Evolutionary conservation across 2,797 vertebrate genomes (phyloP).

Genomic region (Sebastes minor): DNA sequence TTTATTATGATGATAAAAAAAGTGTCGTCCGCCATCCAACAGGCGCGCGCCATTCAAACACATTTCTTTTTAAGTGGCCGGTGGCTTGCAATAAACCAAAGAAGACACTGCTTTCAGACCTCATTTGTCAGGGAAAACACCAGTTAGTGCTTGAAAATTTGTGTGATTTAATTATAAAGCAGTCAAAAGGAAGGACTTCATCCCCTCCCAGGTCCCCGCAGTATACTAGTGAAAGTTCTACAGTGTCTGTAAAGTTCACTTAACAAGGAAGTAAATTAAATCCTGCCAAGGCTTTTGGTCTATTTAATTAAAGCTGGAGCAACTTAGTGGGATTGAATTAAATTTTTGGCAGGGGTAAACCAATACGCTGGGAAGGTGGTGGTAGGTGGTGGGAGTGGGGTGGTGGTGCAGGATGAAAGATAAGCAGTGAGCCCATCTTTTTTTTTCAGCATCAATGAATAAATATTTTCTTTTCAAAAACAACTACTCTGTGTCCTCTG

Average conservation of each 20-base stretch:
- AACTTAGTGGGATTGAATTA: slow-evolving; percentile 79
- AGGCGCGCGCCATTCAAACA: slow-evolving; percentile 39
- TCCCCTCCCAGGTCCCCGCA: slow-evolving; percentile 17
- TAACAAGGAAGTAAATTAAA: slow-evolving; percentile 74
- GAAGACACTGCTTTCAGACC: slow-evolving; percentile 30
- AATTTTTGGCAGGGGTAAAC: slow-evolving; percentile 77
- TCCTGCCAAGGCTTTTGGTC: slow-evolving; percentile 66
- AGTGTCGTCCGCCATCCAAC: slow-evolving; percentile 49
- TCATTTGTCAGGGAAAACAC: slow-evolving; percentile 26
- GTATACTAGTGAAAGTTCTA: slow-evolving; percentile 46
- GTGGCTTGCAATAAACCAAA: slow-evolving; percentile 37
- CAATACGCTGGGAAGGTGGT: slow-evolving; percentile 63
- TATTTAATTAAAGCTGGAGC: slow-evolving; percentile 79
- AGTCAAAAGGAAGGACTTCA: not conserved
- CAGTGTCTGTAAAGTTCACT: slow-evolving; percentile 69
- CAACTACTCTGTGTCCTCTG: not conserved
- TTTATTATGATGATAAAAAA: slow-evolving; percentile 79
- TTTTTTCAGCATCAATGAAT: not conserved
- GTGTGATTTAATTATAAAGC: slow-evolving; percentile 1
- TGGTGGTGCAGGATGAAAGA: slow-evolving; percentile 47
- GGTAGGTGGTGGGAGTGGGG: slow-evolving; percentile 22
- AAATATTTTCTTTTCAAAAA: slow-evolving; percentile 45
- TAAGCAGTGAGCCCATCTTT: slow-evolving; percentile 48
- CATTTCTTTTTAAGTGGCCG: slow-evolving; percentile 36
- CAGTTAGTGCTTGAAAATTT: slow-evolving; percentile 1